Evolutionary conservation across 2,797 vertebrate genomes (phyloP).

Genomic region (Spinus pinus): DNA sequence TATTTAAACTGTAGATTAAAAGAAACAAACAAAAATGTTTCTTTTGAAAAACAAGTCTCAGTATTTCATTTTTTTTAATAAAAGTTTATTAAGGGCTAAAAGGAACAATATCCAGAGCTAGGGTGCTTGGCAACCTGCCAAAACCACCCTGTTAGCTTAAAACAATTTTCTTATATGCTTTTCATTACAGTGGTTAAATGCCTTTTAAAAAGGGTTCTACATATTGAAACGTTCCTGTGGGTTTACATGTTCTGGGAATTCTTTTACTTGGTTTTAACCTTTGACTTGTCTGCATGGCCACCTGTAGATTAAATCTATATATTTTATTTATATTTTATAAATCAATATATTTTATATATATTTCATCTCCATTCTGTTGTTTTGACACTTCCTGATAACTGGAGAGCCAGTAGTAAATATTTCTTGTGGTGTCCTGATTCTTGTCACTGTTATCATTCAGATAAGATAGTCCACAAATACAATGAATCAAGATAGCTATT

Average conservation of each 20-base stretch:
- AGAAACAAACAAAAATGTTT: neutral
- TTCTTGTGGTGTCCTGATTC: neutral
- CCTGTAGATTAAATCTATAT: neutral
- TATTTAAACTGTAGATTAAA: neutral
- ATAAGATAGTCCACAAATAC: neutral
- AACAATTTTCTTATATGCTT: neutral
- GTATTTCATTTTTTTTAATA: neutral
- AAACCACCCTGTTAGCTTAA: neutral
- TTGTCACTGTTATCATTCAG: neutral
- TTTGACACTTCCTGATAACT: neutral
- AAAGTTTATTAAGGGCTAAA: neutral
- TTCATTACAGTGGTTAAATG: neutral
- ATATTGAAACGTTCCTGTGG: neutral
- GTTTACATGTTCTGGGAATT: neutral
- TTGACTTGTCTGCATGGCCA: neutral
- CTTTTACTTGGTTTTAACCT: neutral
- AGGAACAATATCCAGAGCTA: neutral
- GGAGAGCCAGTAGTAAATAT: neutral
- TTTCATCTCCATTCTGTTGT: neutral
- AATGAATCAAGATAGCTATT: neutral
- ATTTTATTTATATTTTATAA: neutral
- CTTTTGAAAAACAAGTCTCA: neutral
- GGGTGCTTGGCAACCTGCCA: neutral
- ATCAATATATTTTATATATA: neutral
- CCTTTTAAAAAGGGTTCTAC: neutral